Evolutionary conservation across 2,888 invertebrate species (phyloP).

Genomic region (Gryllus longicercus): DNA sequence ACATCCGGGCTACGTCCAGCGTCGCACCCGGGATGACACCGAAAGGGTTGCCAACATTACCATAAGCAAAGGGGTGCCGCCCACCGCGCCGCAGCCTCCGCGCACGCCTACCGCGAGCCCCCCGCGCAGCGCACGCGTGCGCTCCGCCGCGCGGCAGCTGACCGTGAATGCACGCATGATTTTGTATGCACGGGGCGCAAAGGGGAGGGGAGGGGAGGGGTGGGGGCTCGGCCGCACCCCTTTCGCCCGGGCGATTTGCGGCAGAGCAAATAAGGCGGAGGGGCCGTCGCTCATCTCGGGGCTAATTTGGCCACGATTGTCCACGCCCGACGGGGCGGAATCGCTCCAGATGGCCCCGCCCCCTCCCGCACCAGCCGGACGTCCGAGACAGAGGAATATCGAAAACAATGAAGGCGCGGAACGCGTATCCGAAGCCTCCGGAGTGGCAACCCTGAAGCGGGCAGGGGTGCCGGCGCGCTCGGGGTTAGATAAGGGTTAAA

Average conservation of each 20-base stretch:
- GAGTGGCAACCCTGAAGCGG: too few species aligned
- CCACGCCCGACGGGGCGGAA: neutral
- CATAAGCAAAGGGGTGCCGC: too few species aligned
- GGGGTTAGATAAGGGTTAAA: neutral
- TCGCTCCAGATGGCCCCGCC: neutral
- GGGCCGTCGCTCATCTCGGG: neutral
- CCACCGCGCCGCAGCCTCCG: too few species aligned
- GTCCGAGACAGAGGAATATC: neutral
- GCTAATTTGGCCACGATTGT: neutral
- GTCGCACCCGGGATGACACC: too few species aligned
- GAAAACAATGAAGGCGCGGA: neutral
- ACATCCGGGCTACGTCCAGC: too few species aligned
- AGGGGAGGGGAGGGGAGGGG: neutral
- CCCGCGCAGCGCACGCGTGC: neutral
- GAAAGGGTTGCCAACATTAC: too few species aligned
- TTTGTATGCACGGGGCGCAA: neutral
- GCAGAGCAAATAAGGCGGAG: slow-evolving; percentile 1
- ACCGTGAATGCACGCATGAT: neutral
- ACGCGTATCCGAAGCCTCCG: neutral
- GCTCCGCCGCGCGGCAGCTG: neutral
- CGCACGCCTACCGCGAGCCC: neutral
- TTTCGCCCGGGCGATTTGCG: slow-evolving; percentile 3
- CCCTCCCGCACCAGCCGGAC: neutral
- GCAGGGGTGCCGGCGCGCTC: neutral
- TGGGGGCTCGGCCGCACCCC: neutral